Conservation (phyloP, 2,888 invertebrate species). For the Papilio elwesi region DNA sequence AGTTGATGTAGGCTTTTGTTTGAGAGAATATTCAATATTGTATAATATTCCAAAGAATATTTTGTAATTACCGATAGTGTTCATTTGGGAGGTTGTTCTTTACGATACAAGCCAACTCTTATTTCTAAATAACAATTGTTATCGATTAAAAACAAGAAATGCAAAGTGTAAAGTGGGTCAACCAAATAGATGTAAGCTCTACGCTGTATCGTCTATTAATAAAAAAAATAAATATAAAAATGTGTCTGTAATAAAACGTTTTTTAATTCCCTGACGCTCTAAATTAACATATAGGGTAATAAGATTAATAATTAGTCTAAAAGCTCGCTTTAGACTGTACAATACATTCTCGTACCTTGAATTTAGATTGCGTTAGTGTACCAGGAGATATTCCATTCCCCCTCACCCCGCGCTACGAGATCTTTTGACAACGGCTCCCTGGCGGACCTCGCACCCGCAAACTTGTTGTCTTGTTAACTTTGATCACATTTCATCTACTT, state of each 20-base stretch:
- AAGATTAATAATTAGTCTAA: too few relatives aligned
- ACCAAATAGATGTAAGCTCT: too few relatives aligned
- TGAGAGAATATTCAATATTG: background rate
- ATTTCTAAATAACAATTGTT: too few relatives aligned
- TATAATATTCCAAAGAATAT: background rate
- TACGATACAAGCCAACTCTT: too few relatives aligned
- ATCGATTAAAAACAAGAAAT: too few relatives aligned
- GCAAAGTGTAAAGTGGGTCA: too few relatives aligned
- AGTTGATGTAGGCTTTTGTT: slow-evolving; percentile 9
- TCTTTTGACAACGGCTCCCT: slow-evolving; percentile 17
- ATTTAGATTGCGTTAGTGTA: background rate
- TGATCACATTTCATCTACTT: slow-evolving; percentile 23
- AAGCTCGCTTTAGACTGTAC: background rate
- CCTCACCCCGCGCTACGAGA: background rate
- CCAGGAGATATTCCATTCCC: background rate
- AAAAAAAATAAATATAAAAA: too few relatives aligned
- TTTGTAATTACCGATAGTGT: background rate
- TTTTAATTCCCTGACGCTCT: too few relatives aligned
- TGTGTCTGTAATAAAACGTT: too few relatives aligned
- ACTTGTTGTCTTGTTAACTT: slow-evolving; percentile 22
- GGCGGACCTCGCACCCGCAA: background rate
- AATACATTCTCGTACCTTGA: background rate
- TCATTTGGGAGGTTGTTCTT: too few relatives aligned
- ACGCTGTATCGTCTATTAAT: too few relatives aligned
- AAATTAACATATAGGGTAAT: too few relatives aligned